Evolutionary conservation across 2,888 invertebrate species (phyloP).

Genomic region (Cheilosia urbana): DNA sequence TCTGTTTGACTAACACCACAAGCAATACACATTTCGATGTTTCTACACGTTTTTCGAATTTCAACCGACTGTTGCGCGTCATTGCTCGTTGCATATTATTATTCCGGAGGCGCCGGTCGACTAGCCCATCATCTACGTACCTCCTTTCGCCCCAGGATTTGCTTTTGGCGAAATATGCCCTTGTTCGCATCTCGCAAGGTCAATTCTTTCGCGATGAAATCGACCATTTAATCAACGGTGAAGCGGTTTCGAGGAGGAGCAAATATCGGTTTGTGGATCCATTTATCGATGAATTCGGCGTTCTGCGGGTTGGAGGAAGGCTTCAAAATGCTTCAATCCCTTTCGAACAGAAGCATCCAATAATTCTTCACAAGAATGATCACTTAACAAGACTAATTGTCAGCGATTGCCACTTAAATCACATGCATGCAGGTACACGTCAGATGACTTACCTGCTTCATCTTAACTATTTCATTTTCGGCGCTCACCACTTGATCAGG

Average conservation of each 20-base stretch:
- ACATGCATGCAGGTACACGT: conserved; percentile 63
- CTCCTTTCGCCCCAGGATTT: not conserved
- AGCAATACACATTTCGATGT: too few species aligned
- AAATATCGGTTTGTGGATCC: conserved; percentile 52
- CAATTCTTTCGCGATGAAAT: conserved; percentile 35
- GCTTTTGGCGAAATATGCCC: not conserved
- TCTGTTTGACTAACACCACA: too few species aligned
- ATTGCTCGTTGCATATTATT: too few species aligned
- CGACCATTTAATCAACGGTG: not conserved
- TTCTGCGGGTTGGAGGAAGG: conserved; percentile 71
- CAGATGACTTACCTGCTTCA: conserved; percentile 66
- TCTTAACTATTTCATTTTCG: conserved; percentile 49
- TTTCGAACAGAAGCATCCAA: too few species aligned
- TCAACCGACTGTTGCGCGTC: too few species aligned
- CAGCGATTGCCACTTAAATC: conserved; percentile 45
- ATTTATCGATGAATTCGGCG: conserved; percentile 60
- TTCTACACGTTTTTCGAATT: too few species aligned
- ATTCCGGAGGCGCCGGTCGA: too few species aligned
- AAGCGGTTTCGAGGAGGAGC: conserved; percentile 34
- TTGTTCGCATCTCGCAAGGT: not conserved
- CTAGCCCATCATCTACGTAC: too few species aligned
- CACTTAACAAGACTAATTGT: conserved; percentile 50
- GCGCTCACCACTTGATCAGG: conserved; percentile 33
- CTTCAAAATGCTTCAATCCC: conserved; percentile 56
- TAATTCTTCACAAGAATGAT: conserved; percentile 68